phyloP scores from a whole-genome alignment of 2,888 invertebrate species.

The Ganaspis brasiliensis region DNA sequence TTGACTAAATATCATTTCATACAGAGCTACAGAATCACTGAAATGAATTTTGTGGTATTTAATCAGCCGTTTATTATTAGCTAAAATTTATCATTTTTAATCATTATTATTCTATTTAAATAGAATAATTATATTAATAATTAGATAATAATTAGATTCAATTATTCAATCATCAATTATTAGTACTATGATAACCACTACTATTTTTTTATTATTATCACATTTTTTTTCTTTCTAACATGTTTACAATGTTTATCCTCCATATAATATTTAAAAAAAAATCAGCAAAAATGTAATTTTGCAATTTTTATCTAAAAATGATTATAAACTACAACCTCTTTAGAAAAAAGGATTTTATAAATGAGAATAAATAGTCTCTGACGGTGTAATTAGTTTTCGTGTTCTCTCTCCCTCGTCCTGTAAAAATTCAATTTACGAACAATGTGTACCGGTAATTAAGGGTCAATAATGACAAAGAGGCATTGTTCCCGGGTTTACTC shows the following conservation, averaged over 20 bases:
- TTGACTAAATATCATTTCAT: neutral
- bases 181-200: no score
- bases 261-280: no score
- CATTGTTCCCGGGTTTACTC: neutral
- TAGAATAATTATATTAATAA: no score
- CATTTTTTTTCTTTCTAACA: no score
- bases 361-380: neutral
- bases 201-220: no score
- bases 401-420: neutral
- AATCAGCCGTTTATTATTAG: neutral
- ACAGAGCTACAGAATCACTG: neutral
- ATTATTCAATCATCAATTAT: no score
- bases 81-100: neutral
- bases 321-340: no score
- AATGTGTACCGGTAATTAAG: neutral
- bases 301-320: no score
- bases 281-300: no score
- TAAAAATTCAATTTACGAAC: constrained; percentile 2
- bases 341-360: neutral
- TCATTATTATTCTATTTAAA: neutral
- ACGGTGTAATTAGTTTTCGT: neutral
- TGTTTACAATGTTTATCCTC: no score
- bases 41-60: neutral
- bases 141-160: no score
- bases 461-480: neutral